phyloP scores from a whole-genome alignment of 1,140 invertebrate species.

The Pseudobourletiella spinata region DNA sequence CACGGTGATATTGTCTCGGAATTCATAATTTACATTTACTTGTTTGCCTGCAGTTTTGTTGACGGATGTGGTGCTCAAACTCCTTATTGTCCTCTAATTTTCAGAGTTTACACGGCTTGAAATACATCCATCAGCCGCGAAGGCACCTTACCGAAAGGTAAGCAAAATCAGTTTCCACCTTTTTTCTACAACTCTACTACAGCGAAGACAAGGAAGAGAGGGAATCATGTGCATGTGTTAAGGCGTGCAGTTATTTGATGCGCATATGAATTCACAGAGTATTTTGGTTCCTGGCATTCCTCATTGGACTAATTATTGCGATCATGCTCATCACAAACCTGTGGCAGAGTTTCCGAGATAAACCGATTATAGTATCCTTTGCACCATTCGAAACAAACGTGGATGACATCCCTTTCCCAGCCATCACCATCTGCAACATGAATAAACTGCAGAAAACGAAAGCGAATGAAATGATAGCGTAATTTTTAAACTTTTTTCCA shows the following conservation, averaged over 20 bases:
- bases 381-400: conserved; percentile 33
- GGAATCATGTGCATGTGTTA: background rate
- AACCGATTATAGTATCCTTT: conserved; percentile 51
- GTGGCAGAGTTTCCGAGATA: conserved; percentile 48
- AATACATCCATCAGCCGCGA: conserved; percentile 23
- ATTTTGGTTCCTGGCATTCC: conserved; percentile 47
- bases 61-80: background rate
- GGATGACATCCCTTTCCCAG: conserved; percentile 30
- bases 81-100: background rate
- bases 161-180: background rate
- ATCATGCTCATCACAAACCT: conserved; percentile 45
- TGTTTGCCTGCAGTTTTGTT: too few relatives aligned
- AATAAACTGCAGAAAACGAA: conserved; percentile 25
- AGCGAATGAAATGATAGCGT: conserved; percentile 3
- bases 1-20: background rate
- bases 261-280: conserved; percentile 37
- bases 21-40: background rate
- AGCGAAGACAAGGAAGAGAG: background rate
- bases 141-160: conserved; percentile 27
- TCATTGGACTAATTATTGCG: conserved; percentile 44
- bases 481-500: too few relatives aligned
- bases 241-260: background rate
- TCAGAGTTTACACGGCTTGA: conserved; percentile 11
- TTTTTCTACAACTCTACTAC: background rate
- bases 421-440: conserved; percentile 32